phyloP scores from a whole-genome alignment of 2,797 vertebrate genomes.

The Tenualosa ilisha region DNA sequence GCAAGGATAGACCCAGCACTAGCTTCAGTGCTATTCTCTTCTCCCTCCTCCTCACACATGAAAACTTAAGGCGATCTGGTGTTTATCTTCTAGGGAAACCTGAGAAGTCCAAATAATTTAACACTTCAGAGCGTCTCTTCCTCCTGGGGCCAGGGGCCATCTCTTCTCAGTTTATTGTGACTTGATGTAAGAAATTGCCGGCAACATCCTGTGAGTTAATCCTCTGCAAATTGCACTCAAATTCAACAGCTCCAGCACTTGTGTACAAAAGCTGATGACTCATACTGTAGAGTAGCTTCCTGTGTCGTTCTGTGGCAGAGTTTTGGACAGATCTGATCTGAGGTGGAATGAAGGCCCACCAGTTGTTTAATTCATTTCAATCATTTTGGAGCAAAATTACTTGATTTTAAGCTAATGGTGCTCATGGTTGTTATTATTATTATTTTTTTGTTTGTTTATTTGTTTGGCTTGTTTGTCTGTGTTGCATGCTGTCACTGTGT shows the following conservation, averaged over 20 bases:
- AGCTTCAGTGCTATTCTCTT: neutral
- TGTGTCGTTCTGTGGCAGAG: neutral
- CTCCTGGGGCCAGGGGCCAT: constrained; percentile 48
- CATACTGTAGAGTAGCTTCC: neutral
- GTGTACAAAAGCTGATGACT: constrained; percentile 53
- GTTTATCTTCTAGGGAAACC: constrained; percentile 52
- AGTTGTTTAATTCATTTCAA: neutral
- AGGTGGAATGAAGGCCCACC: neutral
- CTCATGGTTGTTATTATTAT: neutral
- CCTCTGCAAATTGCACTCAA: constrained; percentile 46
- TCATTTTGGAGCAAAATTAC: neutral
- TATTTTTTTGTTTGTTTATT: neutral
- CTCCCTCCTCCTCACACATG: neutral
- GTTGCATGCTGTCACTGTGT: constrained; percentile 26
- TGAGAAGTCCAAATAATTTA: constrained; percentile 61
- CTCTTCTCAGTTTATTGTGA: constrained; percentile 39
- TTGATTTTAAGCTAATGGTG: neutral
- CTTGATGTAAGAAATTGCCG: constrained; percentile 41
- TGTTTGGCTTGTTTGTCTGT: constrained; percentile 30
- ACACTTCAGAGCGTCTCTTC: constrained; percentile 57
- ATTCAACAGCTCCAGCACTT: constrained; percentile 51
- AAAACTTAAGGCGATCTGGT: constrained; percentile 34
- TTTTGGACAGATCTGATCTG: neutral
- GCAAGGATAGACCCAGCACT: neutral
- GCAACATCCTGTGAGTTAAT: constrained; percentile 45